A percentile compares a stretch with the other conserved stretches of the same genome.
Evolutionary conservation across 2,888 invertebrate genomes (phyloP).

Genomic region (Papilio elwesi): DNA sequence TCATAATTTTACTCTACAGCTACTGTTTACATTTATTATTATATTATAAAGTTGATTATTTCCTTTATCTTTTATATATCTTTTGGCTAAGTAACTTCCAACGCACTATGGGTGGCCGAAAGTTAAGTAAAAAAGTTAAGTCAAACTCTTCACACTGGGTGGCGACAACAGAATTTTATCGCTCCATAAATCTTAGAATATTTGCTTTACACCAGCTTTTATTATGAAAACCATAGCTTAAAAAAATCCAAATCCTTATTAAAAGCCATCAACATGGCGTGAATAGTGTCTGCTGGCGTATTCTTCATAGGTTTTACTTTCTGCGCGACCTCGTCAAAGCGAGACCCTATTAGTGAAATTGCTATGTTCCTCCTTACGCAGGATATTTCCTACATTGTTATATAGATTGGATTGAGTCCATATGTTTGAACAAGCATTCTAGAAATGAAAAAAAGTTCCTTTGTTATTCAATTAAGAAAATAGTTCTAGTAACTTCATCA

Average conservation of each 20-base stretch:
- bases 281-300: slow-evolving; percentile 41
- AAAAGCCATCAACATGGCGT: slow-evolving; percentile 12
- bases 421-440: slow-evolving; percentile 12
- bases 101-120: slow-evolving; percentile 41
- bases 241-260: background rate
- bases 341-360: slow-evolving; percentile 51
- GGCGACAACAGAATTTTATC: slow-evolving; percentile 66
- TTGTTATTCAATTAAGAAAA: slow-evolving; percentile 12
- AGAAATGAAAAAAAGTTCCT: slow-evolving; percentile 19
- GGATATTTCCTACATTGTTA: slow-evolving; percentile 44
- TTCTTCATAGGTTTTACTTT: slow-evolving; percentile 44
- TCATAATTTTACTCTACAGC: too few relatives aligned
- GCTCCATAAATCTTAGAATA: slow-evolving; percentile 69
- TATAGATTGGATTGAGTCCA: slow-evolving; percentile 40
- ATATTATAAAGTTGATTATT: background rate
- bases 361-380: slow-evolving; percentile 45
- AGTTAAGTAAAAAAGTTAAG: too few relatives aligned
- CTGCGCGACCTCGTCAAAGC: slow-evolving; percentile 44
- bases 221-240: too few relatives aligned
- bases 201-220: slow-evolving; percentile 59
- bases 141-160: slow-evolving; percentile 56
- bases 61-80: background rate
- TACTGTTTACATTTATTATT: too few relatives aligned
- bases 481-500: background rate
- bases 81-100: slow-evolving; percentile 12